phyloP scores from a whole-genome alignment of 2,113 vertebrate species.

The Anser brachyrhynchus region DNA sequence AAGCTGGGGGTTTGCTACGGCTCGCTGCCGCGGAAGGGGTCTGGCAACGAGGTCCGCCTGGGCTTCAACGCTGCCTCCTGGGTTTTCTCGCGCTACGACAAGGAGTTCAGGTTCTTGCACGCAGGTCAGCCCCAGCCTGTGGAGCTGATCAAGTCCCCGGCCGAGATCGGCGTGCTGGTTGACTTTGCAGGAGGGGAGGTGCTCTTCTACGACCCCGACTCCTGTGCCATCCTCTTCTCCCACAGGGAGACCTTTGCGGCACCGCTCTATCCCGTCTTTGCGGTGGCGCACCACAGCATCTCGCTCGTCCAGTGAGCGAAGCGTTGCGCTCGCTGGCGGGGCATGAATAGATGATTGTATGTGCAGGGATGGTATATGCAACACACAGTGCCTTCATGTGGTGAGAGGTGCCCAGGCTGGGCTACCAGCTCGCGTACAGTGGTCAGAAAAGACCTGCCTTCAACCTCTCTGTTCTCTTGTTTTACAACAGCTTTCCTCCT shows the following conservation, averaged over 20 bases:
- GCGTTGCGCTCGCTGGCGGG: rapidly evolving
- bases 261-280: conserved; percentile 85
- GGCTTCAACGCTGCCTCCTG: conserved; percentile 88
- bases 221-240: conserved; percentile 78
- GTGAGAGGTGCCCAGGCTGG: neutral
- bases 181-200: conserved; percentile 86
- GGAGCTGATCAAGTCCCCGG: conserved; percentile 77
- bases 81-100: conserved; percentile 90
- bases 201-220: conserved; percentile 85
- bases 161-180: conserved; percentile 82
- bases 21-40: conserved; percentile 86
- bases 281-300: conserved; percentile 86
- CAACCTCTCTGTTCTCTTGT: neutral
- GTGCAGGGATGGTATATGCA: neutral
- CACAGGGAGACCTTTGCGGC: conserved; percentile 71
- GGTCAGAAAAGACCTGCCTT: neutral
- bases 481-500: neutral
- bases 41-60: conserved; percentile 81
- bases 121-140: conserved; percentile 71
- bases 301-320: conserved; percentile 45
- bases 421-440: neutral
- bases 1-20: conserved; percentile 90
- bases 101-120: conserved; percentile 88
- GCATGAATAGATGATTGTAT: neutral
- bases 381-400: neutral